Evolutionary conservation across 1,140 invertebrate species (phyloP).

Genomic region (Pissodes strobi): DNA sequence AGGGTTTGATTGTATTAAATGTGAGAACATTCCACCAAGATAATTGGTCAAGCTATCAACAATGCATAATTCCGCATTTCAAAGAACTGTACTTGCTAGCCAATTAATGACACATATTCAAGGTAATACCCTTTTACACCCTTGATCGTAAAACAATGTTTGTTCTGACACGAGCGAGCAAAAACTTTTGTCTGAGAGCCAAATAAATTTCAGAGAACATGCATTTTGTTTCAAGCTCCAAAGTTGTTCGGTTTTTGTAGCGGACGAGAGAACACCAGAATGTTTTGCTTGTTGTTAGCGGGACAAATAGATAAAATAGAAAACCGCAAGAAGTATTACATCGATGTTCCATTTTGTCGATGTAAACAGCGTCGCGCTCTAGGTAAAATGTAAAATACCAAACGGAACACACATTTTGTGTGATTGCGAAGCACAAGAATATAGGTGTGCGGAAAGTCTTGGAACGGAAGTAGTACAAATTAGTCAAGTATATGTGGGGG

Average conservation of each 20-base stretch:
- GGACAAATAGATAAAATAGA: slow-evolving; percentile 23
- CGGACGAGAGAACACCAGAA: background rate
- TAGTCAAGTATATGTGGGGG: no score
- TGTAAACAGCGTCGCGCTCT: no score
- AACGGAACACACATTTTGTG: no score
- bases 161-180: slow-evolving; percentile 7
- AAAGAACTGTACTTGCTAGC: background rate
- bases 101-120: slow-evolving; percentile 10
- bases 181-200: slow-evolving; percentile 14
- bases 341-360: no score
- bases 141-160: slow-evolving; percentile 13
- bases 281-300: slow-evolving; percentile 15
- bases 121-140: background rate
- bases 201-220: slow-evolving; percentile 22
- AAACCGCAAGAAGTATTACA: slow-evolving; percentile 10
- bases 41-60: no score
- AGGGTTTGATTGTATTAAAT: no score
- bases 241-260: slow-evolving; percentile 13
- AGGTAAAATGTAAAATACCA: no score
- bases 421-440: no score
- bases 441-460: no score
- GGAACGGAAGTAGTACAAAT: no score
- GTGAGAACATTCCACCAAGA: no score
- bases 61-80: no score
- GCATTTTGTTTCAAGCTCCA: slow-evolving; percentile 21